These are phyloP conservation scores for Cheumatopsyche charites DNA, from an alignment of 1,140 invertebrate genomes.

Conservation along the genomic window DNA sequence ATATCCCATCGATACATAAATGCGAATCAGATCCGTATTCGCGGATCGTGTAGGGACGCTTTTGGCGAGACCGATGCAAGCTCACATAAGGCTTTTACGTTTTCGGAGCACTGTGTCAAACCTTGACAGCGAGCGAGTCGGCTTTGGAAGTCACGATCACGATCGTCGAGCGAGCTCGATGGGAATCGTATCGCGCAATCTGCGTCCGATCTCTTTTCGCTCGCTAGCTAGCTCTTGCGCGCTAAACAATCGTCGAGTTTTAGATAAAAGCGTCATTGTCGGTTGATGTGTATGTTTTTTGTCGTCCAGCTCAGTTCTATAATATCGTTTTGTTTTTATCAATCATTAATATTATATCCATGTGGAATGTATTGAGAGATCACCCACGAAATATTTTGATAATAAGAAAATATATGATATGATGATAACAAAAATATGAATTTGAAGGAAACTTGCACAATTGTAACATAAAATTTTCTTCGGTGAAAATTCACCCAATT, in stretches of 20 bases:
- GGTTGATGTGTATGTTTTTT: too few relatives aligned
- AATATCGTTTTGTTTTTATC: too few relatives aligned
- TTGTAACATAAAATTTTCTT: too few relatives aligned
- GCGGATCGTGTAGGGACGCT: not conserved
- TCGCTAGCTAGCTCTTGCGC: not conserved
- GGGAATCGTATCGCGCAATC: constrained; percentile 30
- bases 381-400: too few relatives aligned
- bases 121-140: constrained; percentile 21
- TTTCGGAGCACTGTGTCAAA: constrained; percentile 27
- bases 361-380: too few relatives aligned
- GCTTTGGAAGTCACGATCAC: constrained; percentile 36
- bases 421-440: too few relatives aligned
- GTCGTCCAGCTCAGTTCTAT: too few relatives aligned
- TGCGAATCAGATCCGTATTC: not conserved
- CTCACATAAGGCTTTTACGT: constrained; percentile 16
- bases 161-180: constrained; percentile 14
- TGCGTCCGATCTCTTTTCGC: constrained; percentile 16
- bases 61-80: not conserved
- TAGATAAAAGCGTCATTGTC: too few relatives aligned
- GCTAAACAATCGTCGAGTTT: constrained; percentile 8
- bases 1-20: not conserved
- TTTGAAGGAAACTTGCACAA: too few relatives aligned
- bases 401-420: too few relatives aligned
- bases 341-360: too few relatives aligned
- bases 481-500: too few relatives aligned